Evolutionary conservation across 92 coral and sea anemone genomes (phyloP).

Genomic region (Bergia sp.): DNA sequence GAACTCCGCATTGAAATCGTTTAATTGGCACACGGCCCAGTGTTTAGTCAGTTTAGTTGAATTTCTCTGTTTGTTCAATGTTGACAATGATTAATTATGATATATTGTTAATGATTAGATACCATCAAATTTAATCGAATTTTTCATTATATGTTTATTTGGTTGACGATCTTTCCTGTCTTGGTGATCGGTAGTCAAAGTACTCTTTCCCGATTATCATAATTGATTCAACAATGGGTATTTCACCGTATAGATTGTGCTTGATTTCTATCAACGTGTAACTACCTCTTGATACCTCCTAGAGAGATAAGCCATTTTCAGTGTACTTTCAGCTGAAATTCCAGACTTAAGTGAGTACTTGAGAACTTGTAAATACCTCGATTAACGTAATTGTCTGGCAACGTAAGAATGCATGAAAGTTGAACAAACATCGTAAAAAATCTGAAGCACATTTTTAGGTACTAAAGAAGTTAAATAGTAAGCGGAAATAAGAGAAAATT

Average conservation of each 20-base stretch:
- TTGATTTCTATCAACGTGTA: slow-evolving; percentile 37
- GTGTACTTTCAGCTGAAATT: slow-evolving; percentile 14
- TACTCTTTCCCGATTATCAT: slow-evolving; percentile 22
- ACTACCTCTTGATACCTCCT: slow-evolving; percentile 32
- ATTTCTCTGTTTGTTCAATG: not conserved
- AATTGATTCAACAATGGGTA: slow-evolving; percentile 32
- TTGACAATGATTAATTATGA: not conserved
- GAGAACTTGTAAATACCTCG: slow-evolving; percentile 36
- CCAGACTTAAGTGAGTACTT: slow-evolving; percentile 41
- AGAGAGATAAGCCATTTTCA: slow-evolving; percentile 40
- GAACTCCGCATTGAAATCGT: slow-evolving; percentile 29
- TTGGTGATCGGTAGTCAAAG: slow-evolving; percentile 23
- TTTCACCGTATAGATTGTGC: slow-evolving; percentile 18
- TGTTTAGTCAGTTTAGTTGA: not conserved
- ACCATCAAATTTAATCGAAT: not conserved
- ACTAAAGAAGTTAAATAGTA: not conserved
- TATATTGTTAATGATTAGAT: too few relatives aligned
- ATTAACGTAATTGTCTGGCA: slow-evolving; percentile 33
- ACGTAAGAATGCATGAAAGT: not conserved
- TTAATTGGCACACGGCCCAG: slow-evolving; percentile 1
- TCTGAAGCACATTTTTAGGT: not conserved
- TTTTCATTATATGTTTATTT: not conserved
- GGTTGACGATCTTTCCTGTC: not conserved
- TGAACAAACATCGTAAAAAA: not conserved
- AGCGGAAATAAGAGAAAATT: slow-evolving; percentile 4